Conservation (phyloP, 1,140 invertebrate species). For the Teleopsis dalmanni region DNA sequence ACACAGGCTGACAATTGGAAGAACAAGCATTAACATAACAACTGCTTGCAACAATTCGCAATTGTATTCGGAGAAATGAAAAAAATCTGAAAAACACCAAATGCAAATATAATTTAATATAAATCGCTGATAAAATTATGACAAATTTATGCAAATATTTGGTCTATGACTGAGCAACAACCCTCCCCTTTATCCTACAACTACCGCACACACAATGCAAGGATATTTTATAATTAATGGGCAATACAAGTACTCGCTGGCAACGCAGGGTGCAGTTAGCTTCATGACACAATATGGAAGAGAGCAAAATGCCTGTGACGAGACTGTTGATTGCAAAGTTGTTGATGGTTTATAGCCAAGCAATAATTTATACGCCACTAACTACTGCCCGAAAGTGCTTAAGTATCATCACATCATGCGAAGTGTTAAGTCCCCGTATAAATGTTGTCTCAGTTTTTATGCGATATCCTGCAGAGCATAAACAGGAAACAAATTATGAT, state of each 20-base stretch:
- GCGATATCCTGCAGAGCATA: slow-evolving; percentile 8
- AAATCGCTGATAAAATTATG: slow-evolving; percentile 13
- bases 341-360: slow-evolving; percentile 4
- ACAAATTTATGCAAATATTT: slow-evolving; percentile 18
- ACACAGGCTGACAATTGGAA: too few relatives aligned
- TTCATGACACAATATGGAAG: too few relatives aligned
- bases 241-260: too few relatives aligned
- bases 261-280: too few relatives aligned
- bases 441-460: slow-evolving; percentile 1
- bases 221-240: too few relatives aligned
- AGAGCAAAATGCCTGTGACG: too few relatives aligned
- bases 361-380: slow-evolving; percentile 8
- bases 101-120: not conserved
- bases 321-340: too few relatives aligned
- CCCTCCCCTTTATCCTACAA: not conserved
- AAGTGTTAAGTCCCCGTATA: not conserved
- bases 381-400: slow-evolving; percentile 1
- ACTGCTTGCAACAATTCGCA: too few relatives aligned
- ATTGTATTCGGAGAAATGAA: too few relatives aligned
- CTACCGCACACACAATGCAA: too few relatives aligned
- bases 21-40: too few relatives aligned
- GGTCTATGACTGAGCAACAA: not conserved
- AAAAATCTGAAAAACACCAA: slow-evolving; percentile 35
- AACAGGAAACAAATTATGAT: slow-evolving; percentile 12
- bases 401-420: not conserved